Evolutionary conservation across 2,888 invertebrate species (phyloP), one percentile per base, ranked within the genome.

Genomic region (Eucriotettix oculatus): DNA sequence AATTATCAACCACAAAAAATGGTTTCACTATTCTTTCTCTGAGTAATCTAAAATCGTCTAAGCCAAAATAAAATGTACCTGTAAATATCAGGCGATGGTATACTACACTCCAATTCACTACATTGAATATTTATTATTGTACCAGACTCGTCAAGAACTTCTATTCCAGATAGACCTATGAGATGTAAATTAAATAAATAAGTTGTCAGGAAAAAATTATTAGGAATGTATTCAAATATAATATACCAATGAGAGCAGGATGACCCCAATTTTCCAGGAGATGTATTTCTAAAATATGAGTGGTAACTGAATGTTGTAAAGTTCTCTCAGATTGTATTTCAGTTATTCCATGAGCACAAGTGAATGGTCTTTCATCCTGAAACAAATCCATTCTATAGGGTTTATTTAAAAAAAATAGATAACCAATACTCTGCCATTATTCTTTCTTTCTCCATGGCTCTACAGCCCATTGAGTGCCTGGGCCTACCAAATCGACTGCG

Each of bases 221-320:
- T 2, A 29, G 2, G 29, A 29, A 29, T 7, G 7, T 29, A 2
- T 29, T 29, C 29, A 29, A 29, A 5, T 29, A 29, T 9, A 48
- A 42, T 44, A 58, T 60, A 64, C 85, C 85, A 64, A 84, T 79
- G 58, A 79, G 71, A 66, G 77, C 73, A 12, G 73, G 72, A 65
- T 80, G 79, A 17, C 83, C 83, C 85, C 85, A 85, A 67, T 82
- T 84, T 1, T 81, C 79, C 70, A 82, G 71, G 1, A 85, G 70
- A 17, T 79, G 75, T 14, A 85, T 68, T 66, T 79, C 78, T 17
- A 64, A 82, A 71, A 65, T 68, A 71, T 74, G 68, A 72, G 72
- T 61, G 74, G 71, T 70, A 10, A 17, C 69, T 62, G 65, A 10
- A 71, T 29, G 29, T 29, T 29, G 29, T 29, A 29, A 29, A 29